Evolutionary conservation across 2,113 vertebrate genomes (phyloP), one percentile per base, ranked within the genome.

Genomic region (Cyprinodon tularosa): DNA sequence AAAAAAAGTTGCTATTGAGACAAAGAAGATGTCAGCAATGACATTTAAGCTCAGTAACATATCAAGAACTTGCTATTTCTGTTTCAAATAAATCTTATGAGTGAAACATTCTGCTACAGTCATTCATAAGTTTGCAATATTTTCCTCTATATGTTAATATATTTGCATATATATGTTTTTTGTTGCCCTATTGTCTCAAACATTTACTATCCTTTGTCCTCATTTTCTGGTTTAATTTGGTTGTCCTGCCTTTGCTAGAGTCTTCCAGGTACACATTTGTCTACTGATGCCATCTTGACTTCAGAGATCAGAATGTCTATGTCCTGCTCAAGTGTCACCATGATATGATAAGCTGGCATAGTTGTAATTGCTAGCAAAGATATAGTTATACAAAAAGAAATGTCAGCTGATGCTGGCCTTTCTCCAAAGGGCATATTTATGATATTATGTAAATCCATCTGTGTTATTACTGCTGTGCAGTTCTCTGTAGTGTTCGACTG

Each of bases 401-500:
- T 85, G 84, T 90, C 90, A 90, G 77, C 92, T 75, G 77, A 74
- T 83, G 84, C 70, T 77, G 86, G 71, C 88, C 90, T 86, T 79
- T 69, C 17, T 61, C 81, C 76, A 90, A 90, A 90, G 59, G 50
- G 13, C n/a, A 65, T 93, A 74, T 81, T 89, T 85, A 76, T 89
- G 86, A 79, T 72, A 20, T 77, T 86, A 92, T 68, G 86, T 90
- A 93, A 95, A 94, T 94, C 88, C 64, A 84, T 88, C 82, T 77
- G 74, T 86, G 80, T 77, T 89, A 85, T 87, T 86, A 88, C 88
- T 84, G 79, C 80, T 84, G 76, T 88, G 74, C 44, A 76, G 92
- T 93, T 91, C 74, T 89, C 83, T 94, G 90, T 82, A 86, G 80
- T 50, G 90, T 90, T 84, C 77, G 77, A 53, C 75, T 80, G 82